These are phyloP conservation scores for Riparia riparia DNA, from an alignment of 2,113 vertebrate genomes.

Conservation along the genomic window DNA sequence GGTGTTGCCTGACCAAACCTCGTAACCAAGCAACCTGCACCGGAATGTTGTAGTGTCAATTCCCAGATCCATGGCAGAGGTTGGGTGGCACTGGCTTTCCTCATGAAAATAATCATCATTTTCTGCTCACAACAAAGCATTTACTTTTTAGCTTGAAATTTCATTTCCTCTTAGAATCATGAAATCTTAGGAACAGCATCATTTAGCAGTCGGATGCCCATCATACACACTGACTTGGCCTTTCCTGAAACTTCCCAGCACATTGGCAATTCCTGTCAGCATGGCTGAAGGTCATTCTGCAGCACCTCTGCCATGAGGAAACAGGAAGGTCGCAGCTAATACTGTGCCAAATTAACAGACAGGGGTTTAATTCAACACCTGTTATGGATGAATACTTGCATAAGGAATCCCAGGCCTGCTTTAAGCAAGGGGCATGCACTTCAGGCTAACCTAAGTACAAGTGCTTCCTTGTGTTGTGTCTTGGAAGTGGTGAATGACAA, in stretches of 20 bases:
- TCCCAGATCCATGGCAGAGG: background rate
- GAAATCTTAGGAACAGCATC: background rate
- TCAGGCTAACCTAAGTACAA: background rate
- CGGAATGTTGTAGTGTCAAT: background rate
- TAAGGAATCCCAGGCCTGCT: background rate
- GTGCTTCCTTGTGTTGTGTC: background rate
- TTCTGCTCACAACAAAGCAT: background rate
- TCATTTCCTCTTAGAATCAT: background rate
- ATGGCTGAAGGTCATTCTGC: background rate
- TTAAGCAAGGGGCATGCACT: background rate
- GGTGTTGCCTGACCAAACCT: background rate
- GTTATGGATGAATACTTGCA: background rate
- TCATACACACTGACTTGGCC: background rate
- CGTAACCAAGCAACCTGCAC: background rate
- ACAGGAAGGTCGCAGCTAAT: background rate
- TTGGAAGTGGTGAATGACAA: background rate
- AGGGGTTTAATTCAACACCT: background rate
- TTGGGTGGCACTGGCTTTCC: background rate
- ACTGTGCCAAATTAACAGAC: conserved; percentile 5
- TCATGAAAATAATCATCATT: background rate
- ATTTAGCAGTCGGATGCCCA: background rate
- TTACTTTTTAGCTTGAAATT: background rate
- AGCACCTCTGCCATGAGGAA: background rate
- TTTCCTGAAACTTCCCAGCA: background rate
- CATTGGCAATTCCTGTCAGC: background rate